These are phyloP conservation scores for Seira sanloemensis DNA, from an alignment of 2,888 invertebrate species.

Conservation along the genomic window DNA sequence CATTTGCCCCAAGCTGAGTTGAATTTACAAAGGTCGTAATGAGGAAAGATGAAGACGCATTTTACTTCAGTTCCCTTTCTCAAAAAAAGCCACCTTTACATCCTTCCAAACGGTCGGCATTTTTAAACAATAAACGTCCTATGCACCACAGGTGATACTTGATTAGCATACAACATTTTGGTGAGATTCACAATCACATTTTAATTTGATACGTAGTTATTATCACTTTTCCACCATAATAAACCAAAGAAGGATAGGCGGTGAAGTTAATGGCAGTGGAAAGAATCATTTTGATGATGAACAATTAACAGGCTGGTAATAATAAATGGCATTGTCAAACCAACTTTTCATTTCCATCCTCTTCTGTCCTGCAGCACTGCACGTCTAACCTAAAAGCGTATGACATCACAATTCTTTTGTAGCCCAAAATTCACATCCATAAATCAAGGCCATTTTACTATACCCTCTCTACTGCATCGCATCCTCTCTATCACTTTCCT, in stretches of 20 bases:
- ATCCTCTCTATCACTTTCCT: neutral
- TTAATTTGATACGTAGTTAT: slow-evolving; percentile 16
- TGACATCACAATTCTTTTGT: slow-evolving; percentile 33
- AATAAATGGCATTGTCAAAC: slow-evolving; percentile 42
- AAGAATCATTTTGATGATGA: slow-evolving; percentile 36
- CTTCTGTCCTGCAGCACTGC: neutral
- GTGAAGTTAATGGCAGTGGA: slow-evolving; percentile 10
- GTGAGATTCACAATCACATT: neutral
- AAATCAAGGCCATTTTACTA: slow-evolving; percentile 46
- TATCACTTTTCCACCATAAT: slow-evolving; percentile 10
- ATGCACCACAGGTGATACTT: neutral
- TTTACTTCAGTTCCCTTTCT: neutral
- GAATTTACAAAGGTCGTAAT: neutral
- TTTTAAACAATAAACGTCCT: neutral
- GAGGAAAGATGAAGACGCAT: slow-evolving; percentile 1
- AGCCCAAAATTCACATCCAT: neutral
- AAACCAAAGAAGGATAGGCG: neutral
- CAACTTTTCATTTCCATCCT: slow-evolving; percentile 11
- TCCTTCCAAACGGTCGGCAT: slow-evolving; percentile 9
- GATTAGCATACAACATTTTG: slow-evolving; percentile 7
- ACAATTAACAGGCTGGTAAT: slow-evolving; percentile 48
- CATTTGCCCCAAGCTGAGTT: slow-evolving; percentile 34
- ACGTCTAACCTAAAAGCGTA: neutral
- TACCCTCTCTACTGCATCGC: neutral
- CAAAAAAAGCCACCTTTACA: neutral